Percentiles rank a stretch among this genome's conserved stretches.
These are phyloP conservation scores for Hephaestus fuliginosus DNA, from an alignment of 2,797 vertebrate genomes.

Conservation along the genomic window DNA sequence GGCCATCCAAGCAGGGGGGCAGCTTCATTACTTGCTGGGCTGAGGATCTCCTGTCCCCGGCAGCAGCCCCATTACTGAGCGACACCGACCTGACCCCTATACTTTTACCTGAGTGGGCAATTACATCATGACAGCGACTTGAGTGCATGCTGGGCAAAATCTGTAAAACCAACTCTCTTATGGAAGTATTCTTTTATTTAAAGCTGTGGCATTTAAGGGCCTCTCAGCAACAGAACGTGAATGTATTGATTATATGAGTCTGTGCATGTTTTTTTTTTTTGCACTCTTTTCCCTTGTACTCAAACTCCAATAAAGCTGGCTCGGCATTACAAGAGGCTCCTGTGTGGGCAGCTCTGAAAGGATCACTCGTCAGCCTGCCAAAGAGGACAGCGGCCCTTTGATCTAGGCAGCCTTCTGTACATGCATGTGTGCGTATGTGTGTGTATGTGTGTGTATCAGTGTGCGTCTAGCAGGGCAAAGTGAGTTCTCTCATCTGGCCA, in stretches of 20 bases:
- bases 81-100: constrained; percentile 26
- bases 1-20: constrained; percentile 43
- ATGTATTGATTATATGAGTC: constrained; percentile 47
- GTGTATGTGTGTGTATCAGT: constrained; percentile 46
- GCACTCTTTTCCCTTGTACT: constrained; percentile 42
- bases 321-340: constrained; percentile 77
- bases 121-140: constrained; percentile 28
- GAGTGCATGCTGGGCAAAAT: constrained; percentile 17
- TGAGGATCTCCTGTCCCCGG: constrained; percentile 41
- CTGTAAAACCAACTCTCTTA: constrained; percentile 10
- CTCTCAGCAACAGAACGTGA: constrained; percentile 32
- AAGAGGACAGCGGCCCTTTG: constrained; percentile 80
- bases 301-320: constrained; percentile 73
- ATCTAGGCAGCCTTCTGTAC: constrained; percentile 69
- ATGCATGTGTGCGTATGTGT: constrained; percentile 52
- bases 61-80: constrained; percentile 25
- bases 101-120: constrained; percentile 29
- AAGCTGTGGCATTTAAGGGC: constrained; percentile 9
- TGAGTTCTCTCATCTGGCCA: constrained; percentile 69
- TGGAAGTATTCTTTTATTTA: constrained; percentile 31
- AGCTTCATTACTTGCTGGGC: constrained; percentile 44
- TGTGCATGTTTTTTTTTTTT: constrained; percentile 19
- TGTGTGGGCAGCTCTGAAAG: constrained; percentile 78
- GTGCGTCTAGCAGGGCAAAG: constrained; percentile 59
- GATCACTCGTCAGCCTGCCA: constrained; percentile 79